Percentiles rank a stretch among this genome's conserved stretches.
Conservation (phyloP, 2,888 invertebrate species). For the Cataglyphis rosenhaueri region DNA sequence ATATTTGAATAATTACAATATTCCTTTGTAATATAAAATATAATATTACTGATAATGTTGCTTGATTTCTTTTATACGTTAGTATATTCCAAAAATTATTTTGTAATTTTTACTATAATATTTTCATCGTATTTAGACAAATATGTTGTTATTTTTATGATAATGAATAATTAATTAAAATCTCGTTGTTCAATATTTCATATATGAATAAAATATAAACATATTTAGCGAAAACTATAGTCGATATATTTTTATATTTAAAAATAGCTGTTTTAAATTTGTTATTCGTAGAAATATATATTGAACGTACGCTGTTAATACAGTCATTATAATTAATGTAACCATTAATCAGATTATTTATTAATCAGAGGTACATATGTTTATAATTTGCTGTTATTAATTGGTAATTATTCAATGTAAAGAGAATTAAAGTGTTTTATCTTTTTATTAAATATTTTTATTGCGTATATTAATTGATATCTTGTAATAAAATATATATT, state of each 20-base stretch:
- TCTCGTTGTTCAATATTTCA: neutral
- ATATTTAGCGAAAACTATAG: neutral
- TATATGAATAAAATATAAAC: conserved; percentile 5
- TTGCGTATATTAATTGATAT: neutral
- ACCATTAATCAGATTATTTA: neutral
- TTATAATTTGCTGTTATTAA: neutral
- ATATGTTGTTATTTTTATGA: conserved; percentile 1
- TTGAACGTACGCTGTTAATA: neutral
- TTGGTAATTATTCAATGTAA: neutral
- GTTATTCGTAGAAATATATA: neutral
- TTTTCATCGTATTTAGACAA: neutral
- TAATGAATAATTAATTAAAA: neutral
- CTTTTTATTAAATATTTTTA: neutral
- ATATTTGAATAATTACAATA: neutral
- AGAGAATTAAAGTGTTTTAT: neutral
- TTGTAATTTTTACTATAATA: neutral
- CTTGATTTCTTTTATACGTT: no score
- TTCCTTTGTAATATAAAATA: neutral
- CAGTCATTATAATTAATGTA: neutral
- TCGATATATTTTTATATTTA: neutral
- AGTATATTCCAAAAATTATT: neutral
- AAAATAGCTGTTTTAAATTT: neutral
- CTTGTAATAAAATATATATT: neutral
- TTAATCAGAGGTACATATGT: neutral
- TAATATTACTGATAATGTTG: neutral